phyloP scores from a whole-genome alignment of 2,113 vertebrate genomes.

The Osmerus mordax region DNA sequence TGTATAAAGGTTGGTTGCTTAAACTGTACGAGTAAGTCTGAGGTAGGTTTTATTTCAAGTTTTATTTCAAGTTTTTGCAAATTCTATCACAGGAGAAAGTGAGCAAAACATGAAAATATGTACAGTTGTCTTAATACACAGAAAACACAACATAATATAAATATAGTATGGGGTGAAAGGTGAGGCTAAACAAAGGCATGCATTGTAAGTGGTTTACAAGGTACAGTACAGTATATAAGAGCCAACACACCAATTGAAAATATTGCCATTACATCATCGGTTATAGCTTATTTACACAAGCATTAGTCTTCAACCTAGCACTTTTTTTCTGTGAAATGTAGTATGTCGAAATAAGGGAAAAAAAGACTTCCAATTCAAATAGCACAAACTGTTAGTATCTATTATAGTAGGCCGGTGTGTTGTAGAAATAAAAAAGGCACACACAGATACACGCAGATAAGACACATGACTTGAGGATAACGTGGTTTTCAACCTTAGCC shows the following conservation, averaged over 20 bases:
- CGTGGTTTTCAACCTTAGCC: background rate
- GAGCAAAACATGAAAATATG: slow-evolving; percentile 83
- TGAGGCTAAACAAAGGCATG: slow-evolving; percentile 72
- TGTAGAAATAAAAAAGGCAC: slow-evolving; percentile 33
- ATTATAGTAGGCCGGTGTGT: slow-evolving; percentile 7
- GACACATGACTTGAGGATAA: slow-evolving; percentile 3
- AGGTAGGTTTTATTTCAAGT: slow-evolving; percentile 37
- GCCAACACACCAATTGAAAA: slow-evolving; percentile 24
- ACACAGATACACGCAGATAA: slow-evolving; percentile 17
- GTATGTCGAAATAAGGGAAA: background rate
- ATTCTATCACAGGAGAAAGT: slow-evolving; percentile 88
- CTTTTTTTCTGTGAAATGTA: background rate
- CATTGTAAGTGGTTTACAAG: slow-evolving; percentile 69
- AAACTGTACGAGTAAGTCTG: slow-evolving; percentile 22
- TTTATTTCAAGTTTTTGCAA: slow-evolving; percentile 84
- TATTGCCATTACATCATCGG: slow-evolving; percentile 45
- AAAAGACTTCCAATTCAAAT: background rate
- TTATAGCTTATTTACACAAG: slow-evolving; percentile 46
- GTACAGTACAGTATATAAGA: slow-evolving; percentile 51
- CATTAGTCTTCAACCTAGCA: slow-evolving; percentile 4
- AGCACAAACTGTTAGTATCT: slow-evolving; percentile 23
- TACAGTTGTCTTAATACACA: slow-evolving; percentile 87
- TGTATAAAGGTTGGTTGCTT: background rate
- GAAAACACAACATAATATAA: slow-evolving; percentile 78
- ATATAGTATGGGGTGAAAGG: slow-evolving; percentile 84